Base-by-base conservation (phyloP, 2,797 vertebrate species). In the Liparis tanakae region DNA sequence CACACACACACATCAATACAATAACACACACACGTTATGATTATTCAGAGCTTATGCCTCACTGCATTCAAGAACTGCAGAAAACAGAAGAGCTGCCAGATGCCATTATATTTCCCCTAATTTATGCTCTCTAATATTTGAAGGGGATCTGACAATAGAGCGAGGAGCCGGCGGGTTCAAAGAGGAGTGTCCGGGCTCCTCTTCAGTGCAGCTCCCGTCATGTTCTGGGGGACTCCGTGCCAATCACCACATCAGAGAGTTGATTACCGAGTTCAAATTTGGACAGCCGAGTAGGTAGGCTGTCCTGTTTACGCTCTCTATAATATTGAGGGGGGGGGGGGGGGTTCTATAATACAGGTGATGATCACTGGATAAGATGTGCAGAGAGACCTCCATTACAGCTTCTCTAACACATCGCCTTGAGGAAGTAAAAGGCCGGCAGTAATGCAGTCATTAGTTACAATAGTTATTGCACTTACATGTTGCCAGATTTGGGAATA, bases 251-350 rank as follows among this genome's bases (percentile, higher is more conserved):
- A 89, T 91, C 83, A 82, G 72, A 74, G 57, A 60, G 69, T 74
- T 86, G 71, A 90, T 89, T 85, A 88, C 75, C 78, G 61, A 77
- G 77, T 81, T 68, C 80, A 88, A 78, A 91, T 92, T 87, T 92
- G 84, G 91, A 86, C 84, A 91, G 84, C 60, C 13, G 78, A 87
- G 88, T 80, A 86, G 48, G 58, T 54, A 33, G 51, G 46, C 72
- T 70, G 64, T 43, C 20, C 55, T 84, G 75, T 88, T 88, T 80
- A 67, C 74, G 67, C 67, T 57, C 34, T 50, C 36, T 71, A 74
- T 66, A 71, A 77, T 57, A 30, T 76, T 10, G 9, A 3, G 46
- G 18, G 18, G 46, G 5, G 61, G 51, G 70, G 70, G 46, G 59
- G 44, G 55, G 65, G 65, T 20, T 67, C 55, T 67, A 44, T 74